Percentiles rank a stretch among this genome's conserved stretches.
Evolutionary conservation across 2,797 vertebrate genomes (phyloP).

Genomic region (Sebastes reedi): DNA sequence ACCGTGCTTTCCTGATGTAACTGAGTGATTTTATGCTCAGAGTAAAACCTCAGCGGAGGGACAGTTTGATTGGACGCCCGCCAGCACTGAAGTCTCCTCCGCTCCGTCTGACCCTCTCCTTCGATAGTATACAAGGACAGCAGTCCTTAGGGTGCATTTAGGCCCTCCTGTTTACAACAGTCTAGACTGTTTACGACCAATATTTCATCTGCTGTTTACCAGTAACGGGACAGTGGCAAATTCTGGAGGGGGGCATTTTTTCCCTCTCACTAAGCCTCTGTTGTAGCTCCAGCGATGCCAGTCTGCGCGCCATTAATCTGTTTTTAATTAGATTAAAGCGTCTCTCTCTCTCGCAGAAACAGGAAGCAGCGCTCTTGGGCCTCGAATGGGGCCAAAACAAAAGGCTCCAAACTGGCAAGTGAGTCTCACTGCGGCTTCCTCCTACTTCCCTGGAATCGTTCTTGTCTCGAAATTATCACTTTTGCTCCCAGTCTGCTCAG

Average conservation of each 20-base stretch:
- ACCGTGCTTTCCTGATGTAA: not conserved
- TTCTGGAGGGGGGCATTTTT: conserved; percentile 10
- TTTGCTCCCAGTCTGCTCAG: conserved; percentile 53
- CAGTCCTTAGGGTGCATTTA: conserved; percentile 37
- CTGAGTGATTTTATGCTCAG: not conserved
- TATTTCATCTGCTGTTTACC: conserved; percentile 61
- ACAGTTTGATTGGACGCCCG: conserved; percentile 28
- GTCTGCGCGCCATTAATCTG: conserved; percentile 69
- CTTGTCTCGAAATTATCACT: conserved; percentile 67
- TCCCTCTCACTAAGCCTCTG: conserved; percentile 28
- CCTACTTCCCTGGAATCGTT: conserved; percentile 50
- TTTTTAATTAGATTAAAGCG: conserved; percentile 77
- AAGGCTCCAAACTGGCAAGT: conserved; percentile 52
- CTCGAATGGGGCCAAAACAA: conserved; percentile 67
- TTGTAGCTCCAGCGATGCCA: conserved; percentile 42
- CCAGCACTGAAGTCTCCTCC: conserved; percentile 15
- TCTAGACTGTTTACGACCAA: conserved; percentile 47
- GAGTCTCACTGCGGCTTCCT: conserved; percentile 51
- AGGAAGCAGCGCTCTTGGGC: conserved; percentile 55
- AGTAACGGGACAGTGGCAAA: conserved; percentile 39
- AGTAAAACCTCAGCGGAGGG: conserved; percentile 15
- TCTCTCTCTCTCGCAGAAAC: conserved; percentile 48
- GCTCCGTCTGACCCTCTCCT: conserved; percentile 22
- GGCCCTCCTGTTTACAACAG: conserved; percentile 30
- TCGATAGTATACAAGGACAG: conserved; percentile 21